A percentile compares a stretch with the other conserved stretches of the same genome.
These are phyloP conservation scores for Xanthorhoe designata DNA, from an alignment of 2,888 invertebrate genomes.

Conservation along the genomic window DNA sequence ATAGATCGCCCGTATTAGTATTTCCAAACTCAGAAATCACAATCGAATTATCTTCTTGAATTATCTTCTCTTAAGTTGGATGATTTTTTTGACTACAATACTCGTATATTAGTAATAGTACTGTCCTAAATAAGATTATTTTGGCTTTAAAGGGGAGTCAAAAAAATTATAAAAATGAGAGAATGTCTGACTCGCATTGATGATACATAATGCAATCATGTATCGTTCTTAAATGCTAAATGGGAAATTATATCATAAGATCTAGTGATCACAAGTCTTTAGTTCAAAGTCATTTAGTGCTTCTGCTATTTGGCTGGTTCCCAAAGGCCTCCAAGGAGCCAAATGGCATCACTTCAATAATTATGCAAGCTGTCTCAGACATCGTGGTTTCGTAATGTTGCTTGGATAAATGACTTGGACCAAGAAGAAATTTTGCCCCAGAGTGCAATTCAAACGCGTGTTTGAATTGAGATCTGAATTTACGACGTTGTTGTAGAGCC, in stretches of 20 bases:
- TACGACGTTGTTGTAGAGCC: constrained; percentile 30
- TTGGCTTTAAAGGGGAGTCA: too few species aligned
- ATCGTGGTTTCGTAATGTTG: constrained; percentile 41
- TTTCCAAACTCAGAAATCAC: constrained; percentile 39
- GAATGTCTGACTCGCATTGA: too few species aligned
- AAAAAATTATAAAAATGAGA: too few species aligned
- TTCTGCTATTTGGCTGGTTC: constrained; percentile 16
- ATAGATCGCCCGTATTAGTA: too few species aligned
- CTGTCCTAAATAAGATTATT: too few species aligned
- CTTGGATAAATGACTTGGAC: constrained; percentile 49
- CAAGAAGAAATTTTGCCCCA: constrained; percentile 35
- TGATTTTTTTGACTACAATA: too few species aligned
- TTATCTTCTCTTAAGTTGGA: too few species aligned
- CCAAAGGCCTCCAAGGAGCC: constrained; percentile 21
- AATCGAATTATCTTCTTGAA: constrained; percentile 49
- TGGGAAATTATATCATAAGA: background rate
- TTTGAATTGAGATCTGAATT: constrained; percentile 25
- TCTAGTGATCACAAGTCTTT: background rate
- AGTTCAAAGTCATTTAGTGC: background rate
- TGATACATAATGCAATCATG: too few species aligned
- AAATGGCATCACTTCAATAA: constrained; percentile 25
- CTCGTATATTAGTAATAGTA: too few species aligned
- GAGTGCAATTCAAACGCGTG: constrained; percentile 30
- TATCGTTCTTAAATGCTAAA: too few species aligned
- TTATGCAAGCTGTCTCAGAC: constrained; percentile 55